phyloP scores from a whole-genome alignment of 2,797 vertebrate species.

The Rhadinocentrus ornatus region DNA sequence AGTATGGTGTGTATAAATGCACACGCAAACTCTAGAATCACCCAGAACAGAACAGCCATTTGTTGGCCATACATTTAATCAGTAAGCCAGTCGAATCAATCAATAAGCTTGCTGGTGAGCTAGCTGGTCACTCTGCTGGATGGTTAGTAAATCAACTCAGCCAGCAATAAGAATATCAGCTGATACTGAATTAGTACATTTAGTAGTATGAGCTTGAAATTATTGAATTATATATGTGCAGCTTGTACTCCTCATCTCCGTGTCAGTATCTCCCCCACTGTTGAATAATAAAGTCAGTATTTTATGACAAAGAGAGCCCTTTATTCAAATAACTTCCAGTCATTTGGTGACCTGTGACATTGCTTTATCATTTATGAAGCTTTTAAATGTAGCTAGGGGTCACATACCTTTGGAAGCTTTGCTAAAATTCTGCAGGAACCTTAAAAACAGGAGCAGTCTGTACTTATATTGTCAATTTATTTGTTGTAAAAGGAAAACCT shows the following conservation, averaged over 20 bases:
- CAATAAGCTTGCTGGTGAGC: background rate
- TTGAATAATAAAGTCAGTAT: constrained; percentile 21
- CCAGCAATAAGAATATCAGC: background rate
- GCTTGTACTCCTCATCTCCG: background rate
- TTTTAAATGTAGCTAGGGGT: constrained; percentile 69
- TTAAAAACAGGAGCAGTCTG: constrained; percentile 51
- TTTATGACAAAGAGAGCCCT: constrained; percentile 52
- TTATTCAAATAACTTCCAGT: constrained; percentile 58
- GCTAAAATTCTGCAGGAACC: constrained; percentile 43
- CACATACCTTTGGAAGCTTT: constrained; percentile 65
- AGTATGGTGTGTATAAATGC: constrained; percentile 20
- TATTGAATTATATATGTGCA: constrained; percentile 3
- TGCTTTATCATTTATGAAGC: constrained; percentile 61
- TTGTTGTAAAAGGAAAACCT: background rate
- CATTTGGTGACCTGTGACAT: constrained; percentile 58
- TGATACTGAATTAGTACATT: background rate
- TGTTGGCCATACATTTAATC: constrained; percentile 32
- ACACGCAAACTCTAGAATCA: constrained; percentile 13
- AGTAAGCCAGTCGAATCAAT: constrained; percentile 25
- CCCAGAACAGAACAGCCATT: constrained; percentile 29
- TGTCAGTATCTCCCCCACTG: constrained; percentile 4
- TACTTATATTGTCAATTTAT: constrained; percentile 14
- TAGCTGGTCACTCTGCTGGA: constrained; percentile 11
- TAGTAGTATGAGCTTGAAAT: background rate
- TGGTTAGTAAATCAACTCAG: constrained; percentile 18